Percentiles rank a stretch among this genome's conserved stretches.
These are phyloP conservation scores for Rhingia campestris DNA, from an alignment of 2,888 invertebrate species.

Conservation along the genomic window DNA sequence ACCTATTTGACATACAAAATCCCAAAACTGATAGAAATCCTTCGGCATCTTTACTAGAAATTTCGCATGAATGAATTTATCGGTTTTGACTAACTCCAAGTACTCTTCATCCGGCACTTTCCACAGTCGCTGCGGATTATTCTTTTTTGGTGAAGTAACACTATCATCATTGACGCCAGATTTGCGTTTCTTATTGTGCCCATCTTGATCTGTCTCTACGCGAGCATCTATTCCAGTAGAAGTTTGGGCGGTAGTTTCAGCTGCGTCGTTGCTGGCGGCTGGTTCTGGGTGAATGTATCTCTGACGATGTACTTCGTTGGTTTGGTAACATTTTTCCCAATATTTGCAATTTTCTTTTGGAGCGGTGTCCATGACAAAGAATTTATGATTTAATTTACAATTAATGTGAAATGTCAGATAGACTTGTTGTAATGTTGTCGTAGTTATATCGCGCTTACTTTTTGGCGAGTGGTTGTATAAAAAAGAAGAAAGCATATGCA, in stretches of 20 bases:
- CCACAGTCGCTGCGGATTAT: conserved; percentile 19
- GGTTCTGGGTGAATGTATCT: conserved; percentile 89
- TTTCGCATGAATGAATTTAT: conserved; percentile 87
- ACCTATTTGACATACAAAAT: conserved; percentile 86
- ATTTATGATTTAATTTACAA: background rate
- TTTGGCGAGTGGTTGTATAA: no score
- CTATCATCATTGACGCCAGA: conserved; percentile 23
- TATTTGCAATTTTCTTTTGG: conserved; percentile 88
- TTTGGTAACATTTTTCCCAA: conserved; percentile 91
- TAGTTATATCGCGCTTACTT: no score
- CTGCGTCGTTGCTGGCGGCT: background rate
- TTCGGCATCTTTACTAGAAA: conserved; percentile 93
- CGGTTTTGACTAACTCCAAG: conserved; percentile 83
- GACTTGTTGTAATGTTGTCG: no score
- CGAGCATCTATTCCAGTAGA: background rate
- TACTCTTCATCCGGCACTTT: conserved; percentile 76
- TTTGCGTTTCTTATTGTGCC: conserved; percentile 35
- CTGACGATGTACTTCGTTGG: conserved; percentile 88
- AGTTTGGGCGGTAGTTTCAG: background rate
- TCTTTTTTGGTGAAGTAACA: conserved; percentile 15
- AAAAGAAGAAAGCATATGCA: background rate
- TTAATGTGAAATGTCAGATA: conserved; percentile 1
- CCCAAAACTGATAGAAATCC: conserved; percentile 94
- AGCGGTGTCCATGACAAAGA: conserved; percentile 73
- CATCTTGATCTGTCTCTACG: conserved; percentile 5